Evolutionary conservation across 2,888 invertebrate genomes (phyloP).

Genomic region (Brachypalpus laphriformis): DNA sequence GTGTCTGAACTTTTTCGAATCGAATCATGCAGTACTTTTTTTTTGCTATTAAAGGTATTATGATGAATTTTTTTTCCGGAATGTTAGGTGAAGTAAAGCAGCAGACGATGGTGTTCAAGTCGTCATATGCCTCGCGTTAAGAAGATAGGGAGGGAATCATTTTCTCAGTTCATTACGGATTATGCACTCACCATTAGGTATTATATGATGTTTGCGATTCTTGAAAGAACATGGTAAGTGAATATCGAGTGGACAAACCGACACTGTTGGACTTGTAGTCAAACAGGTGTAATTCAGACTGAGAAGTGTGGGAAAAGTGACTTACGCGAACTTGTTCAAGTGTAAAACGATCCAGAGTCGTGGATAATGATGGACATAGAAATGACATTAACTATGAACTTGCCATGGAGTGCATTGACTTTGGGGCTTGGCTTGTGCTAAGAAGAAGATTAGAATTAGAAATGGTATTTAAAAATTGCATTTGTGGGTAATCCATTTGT

Average conservation of each 20-base stretch:
- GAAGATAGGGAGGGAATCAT: slow-evolving; percentile 40
- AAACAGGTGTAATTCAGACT: slow-evolving; percentile 67
- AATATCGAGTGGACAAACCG: slow-evolving; percentile 21
- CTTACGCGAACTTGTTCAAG: slow-evolving; percentile 57
- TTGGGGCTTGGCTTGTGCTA: not conserved
- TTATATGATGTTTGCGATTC: slow-evolving; percentile 61
- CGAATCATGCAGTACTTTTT: slow-evolving; percentile 17
- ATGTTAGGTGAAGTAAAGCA: slow-evolving; percentile 23
- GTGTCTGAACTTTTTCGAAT: slow-evolving; percentile 27
- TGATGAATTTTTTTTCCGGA: slow-evolving; percentile 23
- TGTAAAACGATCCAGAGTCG: slow-evolving; percentile 60
- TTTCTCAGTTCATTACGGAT: slow-evolving; percentile 69
- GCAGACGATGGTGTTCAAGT: slow-evolving; percentile 18
- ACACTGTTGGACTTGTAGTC: slow-evolving; percentile 26
- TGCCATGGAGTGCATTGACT: slow-evolving; percentile 52
- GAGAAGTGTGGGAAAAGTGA: slow-evolving; percentile 62
- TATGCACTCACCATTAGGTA: slow-evolving; percentile 72
- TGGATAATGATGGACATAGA: slow-evolving; percentile 16
- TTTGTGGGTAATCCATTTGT: no score
- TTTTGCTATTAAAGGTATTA: slow-evolving; percentile 25
- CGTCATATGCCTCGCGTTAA: slow-evolving; percentile 8
- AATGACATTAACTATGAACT: slow-evolving; percentile 57
- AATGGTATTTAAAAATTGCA: no score
- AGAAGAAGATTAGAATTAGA: not conserved
- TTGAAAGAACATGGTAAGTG: slow-evolving; percentile 25